phyloP scores from a whole-genome alignment of 30 jellyfish, hydroid and myxozoan species.

The Turritopsis dohrnii region DNA sequence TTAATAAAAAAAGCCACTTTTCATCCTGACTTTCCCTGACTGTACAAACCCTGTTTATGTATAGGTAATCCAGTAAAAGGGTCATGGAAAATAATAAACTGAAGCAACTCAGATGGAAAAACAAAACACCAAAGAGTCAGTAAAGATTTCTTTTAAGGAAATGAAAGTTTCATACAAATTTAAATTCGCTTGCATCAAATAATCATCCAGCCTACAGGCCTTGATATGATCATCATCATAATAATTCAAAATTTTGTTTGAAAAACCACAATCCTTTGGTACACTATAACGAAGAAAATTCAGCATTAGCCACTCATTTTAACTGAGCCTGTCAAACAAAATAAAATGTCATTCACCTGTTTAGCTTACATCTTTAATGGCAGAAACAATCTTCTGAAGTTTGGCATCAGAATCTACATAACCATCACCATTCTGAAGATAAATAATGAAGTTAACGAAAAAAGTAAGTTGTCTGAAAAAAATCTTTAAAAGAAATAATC shows the following conservation, averaged over 20 bases:
- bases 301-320: too few species aligned
- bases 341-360: neutral
- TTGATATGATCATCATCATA: neutral
- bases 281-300: too few species aligned
- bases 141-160: neutral
- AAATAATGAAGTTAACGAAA: neutral
- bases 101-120: too few species aligned
- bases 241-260: neutral
- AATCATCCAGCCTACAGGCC: neutral
- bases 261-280: too few species aligned
- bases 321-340: neutral
- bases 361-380: slow-evolving; percentile 45
- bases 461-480: neutral
- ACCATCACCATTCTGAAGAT: slow-evolving; percentile 81
- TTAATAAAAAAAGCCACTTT: too few species aligned
- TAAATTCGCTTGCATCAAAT: neutral
- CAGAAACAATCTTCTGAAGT: slow-evolving; percentile 44
- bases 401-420: slow-evolving; percentile 68
- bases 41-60: too few species aligned
- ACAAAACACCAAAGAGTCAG: neutral
- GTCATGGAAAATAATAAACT: too few species aligned
- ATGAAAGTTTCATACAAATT: neutral
- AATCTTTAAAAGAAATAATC: neutral
- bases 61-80: too few species aligned
- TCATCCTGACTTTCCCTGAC: too few species aligned